A percentile compares a stretch with the other conserved stretches of the same genome.
Evolutionary conservation across 2,888 invertebrate species (phyloP).

Genomic region (Synergus gifuensis): DNA sequence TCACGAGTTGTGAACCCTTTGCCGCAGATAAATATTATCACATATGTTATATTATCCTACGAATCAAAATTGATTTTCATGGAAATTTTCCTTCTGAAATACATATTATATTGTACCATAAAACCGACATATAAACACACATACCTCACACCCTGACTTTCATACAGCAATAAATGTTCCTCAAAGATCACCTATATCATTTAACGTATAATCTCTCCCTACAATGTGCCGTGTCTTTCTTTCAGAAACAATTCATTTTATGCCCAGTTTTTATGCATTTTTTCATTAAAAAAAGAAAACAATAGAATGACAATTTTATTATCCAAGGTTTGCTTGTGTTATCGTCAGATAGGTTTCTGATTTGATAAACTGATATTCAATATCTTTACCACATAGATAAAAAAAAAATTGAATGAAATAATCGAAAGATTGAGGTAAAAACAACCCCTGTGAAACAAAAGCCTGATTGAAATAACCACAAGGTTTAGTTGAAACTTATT

Average conservation of each 20-base stretch:
- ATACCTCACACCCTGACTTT: background rate
- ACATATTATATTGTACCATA: too few relatives aligned
- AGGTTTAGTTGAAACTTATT: background rate
- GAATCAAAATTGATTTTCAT: constrained; percentile 15
- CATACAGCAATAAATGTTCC: constrained; percentile 8
- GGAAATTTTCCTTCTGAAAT: constrained; percentile 13
- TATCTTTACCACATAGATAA: background rate
- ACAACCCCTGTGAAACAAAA: background rate
- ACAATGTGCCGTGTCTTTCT: background rate
- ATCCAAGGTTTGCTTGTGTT: background rate
- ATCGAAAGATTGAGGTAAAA: too few relatives aligned
- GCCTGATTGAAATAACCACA: background rate
- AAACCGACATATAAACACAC: too few relatives aligned
- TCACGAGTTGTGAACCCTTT: too few relatives aligned
- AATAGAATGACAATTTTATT: background rate
- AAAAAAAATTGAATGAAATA: background rate
- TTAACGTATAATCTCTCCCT: background rate
- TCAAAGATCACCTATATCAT: background rate
- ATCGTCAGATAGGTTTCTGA: background rate
- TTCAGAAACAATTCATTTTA: constrained; percentile 1
- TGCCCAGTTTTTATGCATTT: background rate
- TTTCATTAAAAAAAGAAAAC: background rate
- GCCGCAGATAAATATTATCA: constrained; percentile 4
- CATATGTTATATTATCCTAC: constrained; percentile 2
- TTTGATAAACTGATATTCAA: background rate